Evolutionary conservation across 2,113 vertebrate species (phyloP).

Genomic region (Myiozetetes cayanensis): DNA sequence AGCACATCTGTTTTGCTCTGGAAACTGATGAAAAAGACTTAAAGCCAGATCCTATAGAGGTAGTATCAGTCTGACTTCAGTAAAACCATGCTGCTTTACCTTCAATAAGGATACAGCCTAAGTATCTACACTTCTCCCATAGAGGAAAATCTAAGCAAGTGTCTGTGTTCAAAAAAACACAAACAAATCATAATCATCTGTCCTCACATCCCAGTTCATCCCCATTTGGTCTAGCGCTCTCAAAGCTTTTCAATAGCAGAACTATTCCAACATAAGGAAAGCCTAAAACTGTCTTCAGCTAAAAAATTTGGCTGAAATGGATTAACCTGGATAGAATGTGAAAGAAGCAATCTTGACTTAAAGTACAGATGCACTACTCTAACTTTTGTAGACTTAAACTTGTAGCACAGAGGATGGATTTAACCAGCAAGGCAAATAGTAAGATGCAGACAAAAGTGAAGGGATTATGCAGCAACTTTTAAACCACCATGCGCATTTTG

Average conservation of each 20-base stretch:
- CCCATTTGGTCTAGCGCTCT: neutral
- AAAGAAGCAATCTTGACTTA: neutral
- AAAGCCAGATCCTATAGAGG: neutral
- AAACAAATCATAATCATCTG: neutral
- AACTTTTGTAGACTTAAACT: neutral
- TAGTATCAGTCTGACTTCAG: neutral
- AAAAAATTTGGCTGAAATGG: neutral
- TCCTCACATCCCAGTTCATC: neutral
- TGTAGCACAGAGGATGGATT: neutral
- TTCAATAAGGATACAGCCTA: neutral
- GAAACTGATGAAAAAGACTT: neutral
- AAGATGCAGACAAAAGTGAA: neutral
- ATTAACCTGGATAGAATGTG: neutral
- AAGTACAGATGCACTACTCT: neutral
- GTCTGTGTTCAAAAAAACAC: neutral
- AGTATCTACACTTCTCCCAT: neutral
- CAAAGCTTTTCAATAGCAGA: neutral
- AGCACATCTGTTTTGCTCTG: neutral
- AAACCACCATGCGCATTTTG: neutral
- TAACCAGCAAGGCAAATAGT: neutral
- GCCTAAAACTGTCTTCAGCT: neutral
- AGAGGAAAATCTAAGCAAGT: neutral
- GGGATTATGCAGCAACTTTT: neutral
- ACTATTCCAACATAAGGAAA: neutral
- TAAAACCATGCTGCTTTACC: neutral